Percentiles rank a stretch among this genome's conserved stretches.
Conservation (phyloP, 2,888 invertebrate genomes). For the Ctenicera cuprea region DNA sequence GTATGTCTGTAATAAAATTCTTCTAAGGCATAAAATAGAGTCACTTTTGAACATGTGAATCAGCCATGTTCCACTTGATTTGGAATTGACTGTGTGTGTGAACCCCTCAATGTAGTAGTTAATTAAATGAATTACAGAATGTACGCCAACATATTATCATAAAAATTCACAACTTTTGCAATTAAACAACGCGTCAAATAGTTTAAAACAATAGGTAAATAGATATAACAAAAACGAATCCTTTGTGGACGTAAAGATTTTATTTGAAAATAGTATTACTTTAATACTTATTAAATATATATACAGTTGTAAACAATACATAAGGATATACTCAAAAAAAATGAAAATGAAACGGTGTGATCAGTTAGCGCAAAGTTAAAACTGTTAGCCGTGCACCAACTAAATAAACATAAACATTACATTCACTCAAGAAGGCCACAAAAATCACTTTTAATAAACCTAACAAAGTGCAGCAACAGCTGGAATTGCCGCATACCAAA, state of each 20-base stretch:
- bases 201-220: too few relatives aligned
- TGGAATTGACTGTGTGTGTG: too few relatives aligned
- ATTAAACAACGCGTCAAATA: too few relatives aligned
- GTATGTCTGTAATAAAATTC: too few relatives aligned
- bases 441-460: conserved; percentile 53
- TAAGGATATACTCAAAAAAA: conserved; percentile 41
- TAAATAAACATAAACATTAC: conserved; percentile 40
- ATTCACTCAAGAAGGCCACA: conserved; percentile 52
- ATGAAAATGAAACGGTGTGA: conserved; percentile 40
- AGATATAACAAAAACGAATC: not conserved
- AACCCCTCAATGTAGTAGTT: too few relatives aligned
- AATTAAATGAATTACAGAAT: too few relatives aligned
- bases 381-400: conserved; percentile 47
- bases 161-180: too few relatives aligned
- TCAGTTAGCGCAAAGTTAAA: conserved; percentile 46
- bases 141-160: too few relatives aligned
- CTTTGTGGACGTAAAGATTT: conserved; percentile 18
- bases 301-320: conserved; percentile 48
- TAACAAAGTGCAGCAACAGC: conserved; percentile 37
- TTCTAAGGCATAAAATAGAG: too few relatives aligned
- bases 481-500: conserved; percentile 34
- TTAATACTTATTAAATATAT: conserved; percentile 51
- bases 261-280: conserved; percentile 56
- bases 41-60: too few relatives aligned
- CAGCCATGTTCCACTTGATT: too few relatives aligned